A percentile compares a stretch with the other conserved stretches of the same genome.
These are phyloP conservation scores for Agrochola macilenta DNA, from an alignment of 2,888 invertebrate genomes.

Conservation along the genomic window DNA sequence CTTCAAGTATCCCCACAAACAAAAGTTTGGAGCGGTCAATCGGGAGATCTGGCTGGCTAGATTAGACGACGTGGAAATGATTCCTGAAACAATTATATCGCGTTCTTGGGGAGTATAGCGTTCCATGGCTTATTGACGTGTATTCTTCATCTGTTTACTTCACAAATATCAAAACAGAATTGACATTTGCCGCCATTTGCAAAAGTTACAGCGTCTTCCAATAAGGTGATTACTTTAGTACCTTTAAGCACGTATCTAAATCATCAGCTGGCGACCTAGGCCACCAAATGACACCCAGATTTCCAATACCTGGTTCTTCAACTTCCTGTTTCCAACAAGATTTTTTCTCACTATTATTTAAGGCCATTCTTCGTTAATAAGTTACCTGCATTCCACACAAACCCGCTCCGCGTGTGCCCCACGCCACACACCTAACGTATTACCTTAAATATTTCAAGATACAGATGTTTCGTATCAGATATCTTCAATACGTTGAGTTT, in stretches of 20 bases:
- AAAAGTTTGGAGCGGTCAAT: too few species aligned
- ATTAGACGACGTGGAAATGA: too few species aligned
- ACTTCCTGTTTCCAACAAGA: not conserved
- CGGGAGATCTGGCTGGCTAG: too few species aligned
- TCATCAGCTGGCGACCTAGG: not conserved
- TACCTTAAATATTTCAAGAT: constrained; percentile 68
- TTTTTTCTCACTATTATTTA: not conserved
- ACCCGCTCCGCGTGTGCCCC: constrained; percentile 39
- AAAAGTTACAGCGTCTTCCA: too few species aligned
- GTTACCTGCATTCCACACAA: not conserved
- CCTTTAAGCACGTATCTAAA: not conserved
- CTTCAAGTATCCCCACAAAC: too few species aligned
- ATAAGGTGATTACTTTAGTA: too few species aligned
- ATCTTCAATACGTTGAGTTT: constrained; percentile 54
- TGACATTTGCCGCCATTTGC: too few species aligned
- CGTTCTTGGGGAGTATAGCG: too few species aligned
- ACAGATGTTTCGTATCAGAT: constrained; percentile 69
- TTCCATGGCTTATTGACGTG: too few species aligned
- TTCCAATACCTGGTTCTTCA: not conserved
- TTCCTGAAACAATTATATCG: too few species aligned
- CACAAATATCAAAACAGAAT: too few species aligned
- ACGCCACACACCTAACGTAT: constrained; percentile 56
- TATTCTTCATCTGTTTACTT: too few species aligned
- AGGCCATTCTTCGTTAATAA: not conserved
- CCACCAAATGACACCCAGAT: not conserved